Percentiles rank a stretch among this genome's conserved stretches.
Evolutionary conservation across 2,888 invertebrate species (phyloP).

Genomic region (Parnassius orleans): DNA sequence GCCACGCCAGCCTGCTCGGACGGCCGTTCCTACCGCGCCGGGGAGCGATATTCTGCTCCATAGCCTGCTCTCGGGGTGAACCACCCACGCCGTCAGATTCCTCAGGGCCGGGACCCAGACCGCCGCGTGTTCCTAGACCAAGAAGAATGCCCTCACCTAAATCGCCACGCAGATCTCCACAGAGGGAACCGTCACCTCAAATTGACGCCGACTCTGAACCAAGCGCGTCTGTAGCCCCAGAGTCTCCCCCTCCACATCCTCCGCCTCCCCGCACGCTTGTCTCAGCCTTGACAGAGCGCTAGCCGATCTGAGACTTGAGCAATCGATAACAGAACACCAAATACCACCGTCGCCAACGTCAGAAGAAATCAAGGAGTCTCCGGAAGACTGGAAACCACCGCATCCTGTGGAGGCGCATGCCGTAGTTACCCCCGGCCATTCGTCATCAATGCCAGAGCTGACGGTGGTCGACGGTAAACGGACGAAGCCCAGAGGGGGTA

Average conservation of each 20-base stretch:
- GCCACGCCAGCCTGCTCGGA: slow-evolving; percentile 86
- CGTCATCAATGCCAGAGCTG: slow-evolving; percentile 73
- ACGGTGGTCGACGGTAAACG: slow-evolving; percentile 72
- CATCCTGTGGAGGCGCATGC: slow-evolving; percentile 74
- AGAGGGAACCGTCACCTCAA: slow-evolving; percentile 77
- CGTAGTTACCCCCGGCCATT: slow-evolving; percentile 76
- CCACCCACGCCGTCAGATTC: slow-evolving; percentile 93
- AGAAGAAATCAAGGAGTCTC: slow-evolving; percentile 48
- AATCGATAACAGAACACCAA: slow-evolving; percentile 85
- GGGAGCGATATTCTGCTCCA: slow-evolving; percentile 97
- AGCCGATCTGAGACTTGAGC: slow-evolving; percentile 82
- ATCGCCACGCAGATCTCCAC: slow-evolving; percentile 83
- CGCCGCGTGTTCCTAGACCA: slow-evolving; percentile 81
- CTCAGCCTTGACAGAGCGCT: slow-evolving; percentile 70
- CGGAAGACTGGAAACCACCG: slow-evolving; percentile 78
- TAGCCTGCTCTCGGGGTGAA: slow-evolving; percentile 95
- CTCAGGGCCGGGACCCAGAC: slow-evolving; percentile 86
- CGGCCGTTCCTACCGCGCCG: slow-evolving; percentile 95
- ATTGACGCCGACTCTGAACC: slow-evolving; percentile 83
- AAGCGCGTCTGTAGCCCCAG: slow-evolving; percentile 72
- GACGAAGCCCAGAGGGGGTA: slow-evolving; percentile 60
- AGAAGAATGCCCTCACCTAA: slow-evolving; percentile 78
- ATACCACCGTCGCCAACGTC: slow-evolving; percentile 79
- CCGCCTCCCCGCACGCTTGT: slow-evolving; percentile 73
- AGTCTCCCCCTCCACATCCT: slow-evolving; percentile 58